A percentile compares a stretch with the other conserved stretches of the same genome.
phyloP scores from a whole-genome alignment of 2,888 invertebrate genomes.

The Corbicula japonica region DNA sequence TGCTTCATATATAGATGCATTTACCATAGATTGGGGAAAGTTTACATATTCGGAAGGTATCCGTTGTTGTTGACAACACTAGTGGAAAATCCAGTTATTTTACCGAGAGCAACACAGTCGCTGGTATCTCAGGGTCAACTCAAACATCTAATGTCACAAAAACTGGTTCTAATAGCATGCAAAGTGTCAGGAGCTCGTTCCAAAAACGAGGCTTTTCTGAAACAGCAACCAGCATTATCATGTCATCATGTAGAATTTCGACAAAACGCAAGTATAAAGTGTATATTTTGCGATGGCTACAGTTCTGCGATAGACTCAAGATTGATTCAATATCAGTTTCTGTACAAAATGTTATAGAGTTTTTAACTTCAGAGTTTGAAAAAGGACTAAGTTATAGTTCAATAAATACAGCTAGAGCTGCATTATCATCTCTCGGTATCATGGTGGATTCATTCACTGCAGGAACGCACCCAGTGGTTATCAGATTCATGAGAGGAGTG shows the following conservation, averaged over 20 bases:
- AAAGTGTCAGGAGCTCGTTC: conserved; percentile 42
- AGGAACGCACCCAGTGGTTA: not conserved
- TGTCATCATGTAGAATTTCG: conserved; percentile 40
- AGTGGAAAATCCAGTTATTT: conserved; percentile 35
- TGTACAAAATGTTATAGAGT: conserved; percentile 24
- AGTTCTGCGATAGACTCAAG: conserved; percentile 25
- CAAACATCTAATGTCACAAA: conserved; percentile 29
- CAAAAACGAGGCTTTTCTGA: conserved; percentile 31
- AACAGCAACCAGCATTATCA: conserved; percentile 34
- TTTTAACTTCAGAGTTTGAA: conserved; percentile 22
- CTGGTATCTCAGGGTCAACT: not conserved
- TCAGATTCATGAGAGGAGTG: conserved; percentile 5
- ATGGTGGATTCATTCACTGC: not conserved
- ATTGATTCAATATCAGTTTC: conserved; percentile 21
- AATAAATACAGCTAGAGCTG: conserved; percentile 41
- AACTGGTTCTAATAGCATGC: conserved; percentile 46
- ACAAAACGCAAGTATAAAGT: conserved; percentile 34
- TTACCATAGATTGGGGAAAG: conserved; percentile 25
- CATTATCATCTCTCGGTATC: conserved; percentile 21
- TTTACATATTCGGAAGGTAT: conserved; percentile 34
- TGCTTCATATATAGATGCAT: conserved; percentile 33
- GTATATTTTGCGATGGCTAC: conserved; percentile 30
- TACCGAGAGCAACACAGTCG: conserved; percentile 9
- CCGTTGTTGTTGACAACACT: conserved; percentile 18
- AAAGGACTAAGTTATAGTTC: conserved; percentile 28